Conservation (phyloP, 2,888 invertebrate genomes). For the Trachelus iudaicus region DNA sequence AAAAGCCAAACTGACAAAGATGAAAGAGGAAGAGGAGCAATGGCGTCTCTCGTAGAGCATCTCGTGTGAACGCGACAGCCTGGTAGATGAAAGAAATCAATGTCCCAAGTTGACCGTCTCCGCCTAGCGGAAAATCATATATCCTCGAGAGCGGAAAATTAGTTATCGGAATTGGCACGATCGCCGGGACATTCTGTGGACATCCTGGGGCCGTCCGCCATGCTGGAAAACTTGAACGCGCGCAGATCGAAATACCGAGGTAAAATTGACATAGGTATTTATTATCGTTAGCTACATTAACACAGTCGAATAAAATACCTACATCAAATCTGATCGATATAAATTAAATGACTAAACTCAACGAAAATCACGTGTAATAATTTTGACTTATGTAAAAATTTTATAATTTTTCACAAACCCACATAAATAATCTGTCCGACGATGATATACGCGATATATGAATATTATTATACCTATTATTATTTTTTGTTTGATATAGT, state of each 20-base stretch:
- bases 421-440: not conserved
- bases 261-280: not conserved
- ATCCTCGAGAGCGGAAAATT: slow-evolving; percentile 41
- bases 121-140: slow-evolving; percentile 26
- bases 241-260: not conserved
- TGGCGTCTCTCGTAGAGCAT: not conserved
- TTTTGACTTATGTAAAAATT: not conserved
- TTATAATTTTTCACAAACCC: not conserved
- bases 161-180: slow-evolving; percentile 35
- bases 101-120: slow-evolving; percentile 25
- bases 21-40: not conserved
- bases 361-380: not conserved
- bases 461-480: not conserved
- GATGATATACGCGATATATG: not conserved
- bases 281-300: not conserved
- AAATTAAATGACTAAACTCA: not conserved
- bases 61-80: not conserved
- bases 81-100: slow-evolving; percentile 20
- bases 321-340: not conserved
- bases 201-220: not conserved
- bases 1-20: not conserved
- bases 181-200: not conserved
- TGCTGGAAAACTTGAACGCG: not conserved
- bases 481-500: not conserved
- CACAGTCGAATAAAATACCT: not conserved